Evolutionary conservation across 2,113 vertebrate genomes (phyloP).

Genomic region (Gasterosteus nipponicus): DNA sequence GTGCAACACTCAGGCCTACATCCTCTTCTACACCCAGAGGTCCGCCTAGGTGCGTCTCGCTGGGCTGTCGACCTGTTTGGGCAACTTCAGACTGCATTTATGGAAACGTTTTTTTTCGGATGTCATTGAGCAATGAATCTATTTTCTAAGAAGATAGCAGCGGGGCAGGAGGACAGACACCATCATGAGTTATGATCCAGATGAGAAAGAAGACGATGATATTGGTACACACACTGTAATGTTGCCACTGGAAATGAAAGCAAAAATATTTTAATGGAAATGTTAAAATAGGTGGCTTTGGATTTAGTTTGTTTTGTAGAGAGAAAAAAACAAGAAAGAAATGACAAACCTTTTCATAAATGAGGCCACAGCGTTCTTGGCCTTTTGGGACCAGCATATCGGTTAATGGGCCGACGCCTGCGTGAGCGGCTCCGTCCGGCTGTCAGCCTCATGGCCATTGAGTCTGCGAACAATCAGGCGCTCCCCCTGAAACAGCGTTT

Average conservation of each 20-base stretch:
- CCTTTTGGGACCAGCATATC: slow-evolving; percentile 51
- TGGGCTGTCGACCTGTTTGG: slow-evolving; percentile 61
- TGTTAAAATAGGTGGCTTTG: not conserved
- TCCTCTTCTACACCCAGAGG: slow-evolving; percentile 99
- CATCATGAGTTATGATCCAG: slow-evolving; percentile 19
- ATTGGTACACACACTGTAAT: not conserved
- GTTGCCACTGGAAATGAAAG: not conserved
- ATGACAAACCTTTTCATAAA: slow-evolving; percentile 62
- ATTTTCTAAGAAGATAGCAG: slow-evolving; percentile 36
- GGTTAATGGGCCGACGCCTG: slow-evolving; percentile 63
- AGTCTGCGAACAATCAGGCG: slow-evolving; percentile 32
- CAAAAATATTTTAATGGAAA: not conserved
- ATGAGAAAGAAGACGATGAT: slow-evolving; percentile 2
- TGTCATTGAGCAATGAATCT: slow-evolving; percentile 38
- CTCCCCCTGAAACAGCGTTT: slow-evolving; percentile 57
- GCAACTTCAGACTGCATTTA: slow-evolving; percentile 61
- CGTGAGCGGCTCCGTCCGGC: slow-evolving; percentile 57
- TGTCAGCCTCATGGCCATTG: slow-evolving; percentile 53
- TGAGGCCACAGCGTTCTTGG: slow-evolving; percentile 48
- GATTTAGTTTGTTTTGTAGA: slow-evolving; percentile 14
- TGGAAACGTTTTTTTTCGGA: slow-evolving; percentile 54
- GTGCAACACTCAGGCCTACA: slow-evolving; percentile 99
- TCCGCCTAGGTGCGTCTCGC: slow-evolving; percentile 87
- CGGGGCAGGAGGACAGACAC: slow-evolving; percentile 25
- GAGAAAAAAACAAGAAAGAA: not conserved